Base-by-base conservation (phyloP, 2,797 vertebrate genomes). In the Schizopygopsis malacanthus region DNA sequence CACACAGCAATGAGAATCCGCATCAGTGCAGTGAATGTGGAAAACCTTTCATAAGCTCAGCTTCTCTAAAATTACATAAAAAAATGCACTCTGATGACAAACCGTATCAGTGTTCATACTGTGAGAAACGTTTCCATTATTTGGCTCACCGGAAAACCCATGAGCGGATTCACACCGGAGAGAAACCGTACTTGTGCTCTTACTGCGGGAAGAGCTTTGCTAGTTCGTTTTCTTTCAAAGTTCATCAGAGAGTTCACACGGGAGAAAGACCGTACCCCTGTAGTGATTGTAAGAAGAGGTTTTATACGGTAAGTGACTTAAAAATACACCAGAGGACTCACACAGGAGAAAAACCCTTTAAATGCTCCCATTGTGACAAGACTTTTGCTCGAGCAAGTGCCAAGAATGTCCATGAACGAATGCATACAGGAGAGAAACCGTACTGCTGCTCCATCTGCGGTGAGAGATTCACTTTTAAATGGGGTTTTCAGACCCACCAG, bases 191-290 rank as follows among this genome's bases (percentile, higher is more conserved):
- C 69, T 80, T 87, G 54, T 87, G 88, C 61, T 54, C 75, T 1
- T 39, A 76, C 82, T 89, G 88, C 4, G 88, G 88, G 4, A 87
- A 85, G 79, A 82, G 83, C 18, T 89, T 89, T 39, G 84, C 88
- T 3, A 79, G 39, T 16, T 8, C 41, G 6, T 39, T 59, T 0
- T 75, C 56, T 8, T 82, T 76, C 56, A 71, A 15, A n/a, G 13
- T 76, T 61, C 88, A 89, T 13, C 52, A 9, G 28, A 84, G 88
- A 41, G 50, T 33, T 47, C 78, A 79, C 59, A 79, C 78, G 0
- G 78, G 78, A 79, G 78, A 79, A 61, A 79, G 56, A 43, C 54
- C 56, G 2, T 86, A 81, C 69, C 25, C 8, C 33, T 88, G 87
- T 37, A 18, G 63, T 9, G 18, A 56, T 6, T 88, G 87, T 9